Evolutionary conservation across 2,888 invertebrate genomes (phyloP), one percentile per base, ranked within the genome.

Genomic region (Nomada ruficornis): DNA sequence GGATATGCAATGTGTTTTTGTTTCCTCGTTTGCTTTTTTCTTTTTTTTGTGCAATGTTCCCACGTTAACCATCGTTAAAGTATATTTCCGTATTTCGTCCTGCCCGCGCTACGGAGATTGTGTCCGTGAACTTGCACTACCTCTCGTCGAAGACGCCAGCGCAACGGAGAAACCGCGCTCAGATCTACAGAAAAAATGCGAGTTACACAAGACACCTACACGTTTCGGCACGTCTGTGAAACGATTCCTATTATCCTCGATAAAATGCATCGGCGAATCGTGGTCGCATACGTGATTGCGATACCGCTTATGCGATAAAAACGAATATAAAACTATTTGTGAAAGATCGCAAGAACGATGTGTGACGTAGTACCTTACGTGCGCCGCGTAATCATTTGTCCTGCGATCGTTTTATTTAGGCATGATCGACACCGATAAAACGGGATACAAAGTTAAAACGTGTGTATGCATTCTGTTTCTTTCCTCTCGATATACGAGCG

Each of bases 11-110:
- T 60, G 55, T 77, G 11, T 47, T 71, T 71, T 65, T 65, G 42
- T 71, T 73, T 91, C 89, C 89, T 90, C 26, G 13, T 71, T 29
- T 64, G 15, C 10, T n/a, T 44, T 15, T n/a, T 52, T 54, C 3
- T 29, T 65, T 65, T 59, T 91, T 90, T 90, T 90, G 89, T 91
- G 92, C 91, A 91, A 91, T 92, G 92, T 93, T 93, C 91, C 92
- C 91, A 91, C 85, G 68, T 85, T 85, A 86, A 88, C 85, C 87
- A 82, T 86, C 75, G 80, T 83, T 83, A 70, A 78, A 77, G 64
- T 77, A 78, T 77, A 60, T 74, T 54, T 63, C 69, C 63, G 64
- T 71, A 62, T 71, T 70, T 67, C 50, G 65, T 70, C 68, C 67
- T 26, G 26, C 67, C 65, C 69, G 68, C 73, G 57, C 68, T 60